Evolutionary conservation across 2,113 vertebrate genomes (phyloP), one percentile per base, ranked within the genome.

Genomic region (Lophura nycthemera): DNA sequence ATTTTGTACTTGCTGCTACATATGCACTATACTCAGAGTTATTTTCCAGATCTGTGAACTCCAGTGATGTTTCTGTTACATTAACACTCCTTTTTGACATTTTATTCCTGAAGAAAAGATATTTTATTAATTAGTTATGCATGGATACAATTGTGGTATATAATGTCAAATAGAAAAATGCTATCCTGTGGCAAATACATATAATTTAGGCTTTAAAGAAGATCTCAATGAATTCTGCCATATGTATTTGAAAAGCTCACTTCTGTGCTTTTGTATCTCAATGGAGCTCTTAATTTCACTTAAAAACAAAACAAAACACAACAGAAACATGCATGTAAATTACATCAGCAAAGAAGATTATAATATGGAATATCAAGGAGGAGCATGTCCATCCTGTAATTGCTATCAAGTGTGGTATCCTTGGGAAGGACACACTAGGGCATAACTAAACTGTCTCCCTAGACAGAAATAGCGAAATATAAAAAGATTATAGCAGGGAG

Each of bases 1-100:
- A 98, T 95, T 96, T 98, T 79, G 98, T 99, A 97, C 98, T 99
- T 91, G 98, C 98, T 96, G 99, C 99, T 63, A 99, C 97, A 22
- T 98, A 99, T 65, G 98, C 98, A 66, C 95, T 98, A 89, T 99
- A 99, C 72, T 96, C 96, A 92, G 72, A 97, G 77, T 98, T 97
- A 82, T 98, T 97, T 92, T 99, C 99, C 89, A 99, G 97, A 85
- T 98, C 97, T 91, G 98, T 97, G 57, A 99, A 90, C 79, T 99
- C 93, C 96, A 95, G 65, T 95, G 38, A 98, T 59, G 96, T 96
- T 93, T 97, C 97, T 24, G 97, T 97, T 72, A 95, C 95, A 95
- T 99, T 97, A 78, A 96, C 32, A 89, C 97, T 97, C 92, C 98
- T 98, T 74, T 98, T 79, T 86, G 97, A 98, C 83, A 96, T 94